Evolutionary conservation across 2,113 vertebrate species (phyloP), one percentile per base, ranked within the genome.

Genomic region (Gobius niger): DNA sequence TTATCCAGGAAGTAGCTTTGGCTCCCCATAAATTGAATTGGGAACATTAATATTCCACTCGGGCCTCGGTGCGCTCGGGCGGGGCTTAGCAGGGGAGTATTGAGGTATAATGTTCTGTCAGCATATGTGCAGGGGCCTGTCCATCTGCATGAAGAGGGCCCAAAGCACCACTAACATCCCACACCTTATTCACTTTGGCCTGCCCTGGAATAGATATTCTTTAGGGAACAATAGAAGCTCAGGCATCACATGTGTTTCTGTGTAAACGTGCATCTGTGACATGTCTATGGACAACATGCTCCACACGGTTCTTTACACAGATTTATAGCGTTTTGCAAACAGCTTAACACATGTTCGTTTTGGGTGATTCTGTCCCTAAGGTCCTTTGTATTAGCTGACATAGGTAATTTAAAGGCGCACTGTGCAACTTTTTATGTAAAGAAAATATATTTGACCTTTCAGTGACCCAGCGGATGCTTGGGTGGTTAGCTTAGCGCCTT

Each of bases 1-100:
- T 87, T 77, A 84, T 86, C 81, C 84, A 88, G 82, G 80, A 89
- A 82, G 85, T 68, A 85, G 75, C 81, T 76, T 70, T 70, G 72
- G 82, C 85, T 83, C 70, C 70, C 67, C 44, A 7, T 77, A 89
- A 89, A 90, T 88, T 89, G 85, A 90, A 87, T 88, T 84, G 85
- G 87, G 85, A 88, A 82, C 84, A 83, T 90, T 88, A 84, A 91
- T 90, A 92, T 91, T 91, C 86, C 88, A 52, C 81, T 68, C 63
- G 70, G 70, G 75, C 75, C 70, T 78, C 52, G 66, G 68, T 66
- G 85, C 72, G 51, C 78, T 76, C 72, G 52, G 76, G 78, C 67
- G 46, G 72, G 74, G 76, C 78, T 82, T 76, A 67, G 62, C 70
- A 68, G 72, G 2, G 54, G 47, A 63, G 62, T 82, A 77, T 80